Conservation (phyloP, 2,888 invertebrate species). For the Nipponacmea schrenckii region DNA sequence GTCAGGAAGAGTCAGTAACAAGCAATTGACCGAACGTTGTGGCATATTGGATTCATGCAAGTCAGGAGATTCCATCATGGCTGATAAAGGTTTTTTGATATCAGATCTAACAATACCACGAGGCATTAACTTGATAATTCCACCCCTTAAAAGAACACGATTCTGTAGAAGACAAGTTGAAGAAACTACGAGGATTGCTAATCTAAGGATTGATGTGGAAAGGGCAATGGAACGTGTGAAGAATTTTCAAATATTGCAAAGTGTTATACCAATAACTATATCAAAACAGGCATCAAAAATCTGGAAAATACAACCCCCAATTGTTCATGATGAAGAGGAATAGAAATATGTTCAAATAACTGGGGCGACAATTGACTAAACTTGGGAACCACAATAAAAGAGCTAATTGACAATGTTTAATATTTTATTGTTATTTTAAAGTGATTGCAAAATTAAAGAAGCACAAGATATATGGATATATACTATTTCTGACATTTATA, state of each 20-base stretch:
- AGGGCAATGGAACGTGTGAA: not conserved
- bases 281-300: not conserved
- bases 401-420: too few relatives aligned
- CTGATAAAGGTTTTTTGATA: constrained; percentile 36
- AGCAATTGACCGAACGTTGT: constrained; percentile 17
- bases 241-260: too few relatives aligned
- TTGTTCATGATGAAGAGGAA: not conserved
- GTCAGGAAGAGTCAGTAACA: constrained; percentile 32
- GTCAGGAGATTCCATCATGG: constrained; percentile 35
- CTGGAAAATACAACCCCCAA: not conserved
- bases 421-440: too few relatives aligned
- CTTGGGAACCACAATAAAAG: too few relatives aligned
- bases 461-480: too few relatives aligned
- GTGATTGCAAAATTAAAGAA: too few relatives aligned
- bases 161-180: not conserved
- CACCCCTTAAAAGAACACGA: not conserved
- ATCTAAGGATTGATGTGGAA: not conserved
- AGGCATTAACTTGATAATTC: constrained; percentile 15
- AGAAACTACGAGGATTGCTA: not conserved
- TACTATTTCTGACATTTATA: too few relatives aligned
- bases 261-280: not conserved
- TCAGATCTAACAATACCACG: constrained; percentile 23
- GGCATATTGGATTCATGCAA: constrained; percentile 29
- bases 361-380: too few relatives aligned
- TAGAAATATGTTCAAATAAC: too few relatives aligned